phyloP scores from a whole-genome alignment of 2,888 invertebrate genomes.

The Hypsopygia costalis region DNA sequence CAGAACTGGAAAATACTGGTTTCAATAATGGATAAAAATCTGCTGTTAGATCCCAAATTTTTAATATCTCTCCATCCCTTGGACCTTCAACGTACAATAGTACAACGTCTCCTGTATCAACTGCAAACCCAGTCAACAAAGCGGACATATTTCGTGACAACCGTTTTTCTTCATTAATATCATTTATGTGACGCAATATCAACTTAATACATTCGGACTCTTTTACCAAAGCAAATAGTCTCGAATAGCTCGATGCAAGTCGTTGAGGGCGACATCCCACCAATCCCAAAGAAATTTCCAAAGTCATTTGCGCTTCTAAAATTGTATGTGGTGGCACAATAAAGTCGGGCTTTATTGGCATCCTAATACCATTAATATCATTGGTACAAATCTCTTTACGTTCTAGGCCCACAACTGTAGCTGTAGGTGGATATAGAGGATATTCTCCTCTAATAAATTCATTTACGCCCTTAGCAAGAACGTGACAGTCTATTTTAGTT shows the following conservation, averaged over 20 bases:
- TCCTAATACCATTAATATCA: slow-evolving; percentile 52
- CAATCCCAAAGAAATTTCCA: slow-evolving; percentile 57
- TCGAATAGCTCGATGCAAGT: slow-evolving; percentile 36
- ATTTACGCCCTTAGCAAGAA: slow-evolving; percentile 42
- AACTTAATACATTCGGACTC: slow-evolving; percentile 31
- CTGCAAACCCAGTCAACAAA: slow-evolving; percentile 54
- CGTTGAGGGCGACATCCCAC: slow-evolving; percentile 53
- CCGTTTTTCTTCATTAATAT: slow-evolving; percentile 41
- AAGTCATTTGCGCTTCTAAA: slow-evolving; percentile 57
- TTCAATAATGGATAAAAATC: slow-evolving; percentile 44
- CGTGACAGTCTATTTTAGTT: slow-evolving; percentile 50
- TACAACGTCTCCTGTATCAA: slow-evolving; percentile 51
- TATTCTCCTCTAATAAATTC: slow-evolving; percentile 49
- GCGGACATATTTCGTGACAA: slow-evolving; percentile 23
- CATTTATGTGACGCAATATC: slow-evolving; percentile 36
- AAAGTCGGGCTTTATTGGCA: slow-evolving; percentile 28
- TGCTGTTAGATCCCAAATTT: slow-evolving; percentile 51
- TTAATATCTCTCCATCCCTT: slow-evolving; percentile 48
- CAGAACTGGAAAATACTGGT: slow-evolving; percentile 49
- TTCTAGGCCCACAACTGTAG: slow-evolving; percentile 21
- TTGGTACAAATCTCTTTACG: slow-evolving; percentile 57
- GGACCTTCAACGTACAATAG: slow-evolving; percentile 59
- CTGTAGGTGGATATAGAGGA: slow-evolving; percentile 47
- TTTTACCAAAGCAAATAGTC: slow-evolving; percentile 45
- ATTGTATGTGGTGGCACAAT: slow-evolving; percentile 42